Evolutionary conservation across 1,140 invertebrate genomes (phyloP), one percentile per base, ranked within the genome.

Genomic region (Planococcus citri): DNA sequence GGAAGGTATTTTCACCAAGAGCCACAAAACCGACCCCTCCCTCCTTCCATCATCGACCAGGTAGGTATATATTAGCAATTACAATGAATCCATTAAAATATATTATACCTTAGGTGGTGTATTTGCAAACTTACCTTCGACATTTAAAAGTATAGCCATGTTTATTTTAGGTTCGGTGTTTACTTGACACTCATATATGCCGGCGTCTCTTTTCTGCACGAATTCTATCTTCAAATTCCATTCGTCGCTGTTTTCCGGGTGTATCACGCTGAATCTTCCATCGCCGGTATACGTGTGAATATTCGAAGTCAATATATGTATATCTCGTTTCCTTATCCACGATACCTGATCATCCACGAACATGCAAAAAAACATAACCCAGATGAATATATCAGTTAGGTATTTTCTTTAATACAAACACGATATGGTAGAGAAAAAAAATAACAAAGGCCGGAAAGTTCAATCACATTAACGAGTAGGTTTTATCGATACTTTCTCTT

Each of bases 201-300:
- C 93, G 1, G 86, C 89, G 76, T 97, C 92, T 38, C 87, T 80
- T 71, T 86, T 83, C 78, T 95, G 91, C 2, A 94, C 88, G 76
- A 90, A 94, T 73, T 88, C 87, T 72, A 97, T 90, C 79, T 88
- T 86, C 71, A 97, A 84, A 76, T 90, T 89, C 92, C 93, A 96
- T 77, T 95, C 91, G 74, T 95, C 89, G n/a, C 87, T 88, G 17
- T 85, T 84, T 73, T 92, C 88, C 0, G 89, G 86, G 79, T 94
- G 91, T 14, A 89, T 82, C 0, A 92, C 88, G 67, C 88, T 88
- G 79, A 94, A 94, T 73, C 92, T 80, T 60, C 84, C 88, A 78
- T 94, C 92, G 0, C 89, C 89, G 0, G 91, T 94, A 78, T 94
- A 95, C 17, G 90, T 91, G 77, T 88, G 88, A 71, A 89, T 87